Evolutionary conservation across 2,888 invertebrate species (phyloP).

Genomic region (Conomelus anceps): DNA sequence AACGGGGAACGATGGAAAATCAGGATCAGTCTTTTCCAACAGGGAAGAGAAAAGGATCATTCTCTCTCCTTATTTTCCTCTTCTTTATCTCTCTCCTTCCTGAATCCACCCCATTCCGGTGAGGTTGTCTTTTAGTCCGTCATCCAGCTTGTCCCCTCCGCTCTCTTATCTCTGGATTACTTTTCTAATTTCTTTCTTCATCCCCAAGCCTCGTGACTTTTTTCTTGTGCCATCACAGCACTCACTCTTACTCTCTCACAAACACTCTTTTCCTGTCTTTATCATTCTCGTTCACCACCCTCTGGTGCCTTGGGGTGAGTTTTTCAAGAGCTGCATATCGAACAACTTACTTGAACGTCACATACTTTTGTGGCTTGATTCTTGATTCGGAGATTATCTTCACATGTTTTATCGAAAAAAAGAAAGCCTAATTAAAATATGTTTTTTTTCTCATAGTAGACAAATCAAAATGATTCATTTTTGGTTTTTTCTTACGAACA

Average conservation of each 20-base stretch:
- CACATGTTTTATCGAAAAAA: not conserved
- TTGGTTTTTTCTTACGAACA: too few relatives aligned
- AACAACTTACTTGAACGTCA: not conserved
- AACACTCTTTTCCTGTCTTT: too few relatives aligned
- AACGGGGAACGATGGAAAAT: not conserved
- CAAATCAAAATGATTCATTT: too few relatives aligned
- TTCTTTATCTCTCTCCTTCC: not conserved
- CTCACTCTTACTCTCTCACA: not conserved
- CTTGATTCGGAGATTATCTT: not conserved
- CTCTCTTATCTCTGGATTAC: conserved; percentile 18
- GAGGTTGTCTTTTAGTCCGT: conserved; percentile 11
- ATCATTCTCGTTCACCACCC: not conserved
- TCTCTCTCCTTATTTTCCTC: not conserved
- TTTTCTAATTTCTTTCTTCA: conserved; percentile 20
- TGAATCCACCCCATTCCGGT: not conserved
- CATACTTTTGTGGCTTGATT: not conserved
- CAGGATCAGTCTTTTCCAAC: not conserved
- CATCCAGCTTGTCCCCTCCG: not conserved
- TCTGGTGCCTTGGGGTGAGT: not conserved
- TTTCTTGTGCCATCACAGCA: not conserved
- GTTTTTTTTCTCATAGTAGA: too few relatives aligned
- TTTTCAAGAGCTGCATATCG: not conserved
- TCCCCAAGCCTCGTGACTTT: not conserved
- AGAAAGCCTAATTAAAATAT: not conserved
- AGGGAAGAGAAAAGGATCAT: too few relatives aligned